A percentile compares a stretch with the other conserved stretches of the same genome.
These are phyloP conservation scores for Lerema accius DNA, from an alignment of 1,140 invertebrate genomes.

Conservation along the genomic window DNA sequence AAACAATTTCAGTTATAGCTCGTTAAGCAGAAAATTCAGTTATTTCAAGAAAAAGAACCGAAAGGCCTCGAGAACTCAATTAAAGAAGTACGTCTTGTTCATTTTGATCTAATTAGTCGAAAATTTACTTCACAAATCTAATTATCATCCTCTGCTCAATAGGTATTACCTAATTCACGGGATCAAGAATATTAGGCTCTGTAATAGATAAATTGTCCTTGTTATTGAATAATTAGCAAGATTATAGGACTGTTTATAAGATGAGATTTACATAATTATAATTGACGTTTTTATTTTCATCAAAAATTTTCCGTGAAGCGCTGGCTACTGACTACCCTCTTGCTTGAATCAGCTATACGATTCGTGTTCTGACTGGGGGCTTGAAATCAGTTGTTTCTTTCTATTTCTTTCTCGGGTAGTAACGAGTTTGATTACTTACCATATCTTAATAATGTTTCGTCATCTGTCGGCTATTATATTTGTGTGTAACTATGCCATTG, in stretches of 20 bases:
- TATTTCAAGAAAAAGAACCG: not conserved
- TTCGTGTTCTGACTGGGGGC: no score
- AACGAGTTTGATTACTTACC: no score
- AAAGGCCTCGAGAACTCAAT: not conserved
- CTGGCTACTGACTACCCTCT: no score
- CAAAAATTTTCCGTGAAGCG: no score
- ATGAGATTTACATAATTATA: not conserved
- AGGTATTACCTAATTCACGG: conserved; percentile 1
- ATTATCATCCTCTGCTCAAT: conserved; percentile 9
- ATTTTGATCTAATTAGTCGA: conserved; percentile 5
- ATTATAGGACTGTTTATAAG: not conserved
- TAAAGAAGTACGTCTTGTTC: conserved; percentile 8
- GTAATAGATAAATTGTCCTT: not conserved
- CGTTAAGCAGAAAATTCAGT: not conserved
- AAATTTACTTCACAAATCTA: conserved; percentile 8
- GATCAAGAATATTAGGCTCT: conserved; percentile 9
- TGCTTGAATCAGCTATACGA: no score
- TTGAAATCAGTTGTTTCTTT: no score
- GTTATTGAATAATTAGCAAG: conserved; percentile 3
- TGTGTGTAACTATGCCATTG: no score
- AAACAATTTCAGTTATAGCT: not conserved
- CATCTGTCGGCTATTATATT: no score
- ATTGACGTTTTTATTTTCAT: not conserved
- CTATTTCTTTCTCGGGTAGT: no score
- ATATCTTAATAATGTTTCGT: no score